Evolutionary conservation across 1,140 invertebrate genomes (phyloP).

Genomic region (Hylaeus anthracinus): DNA sequence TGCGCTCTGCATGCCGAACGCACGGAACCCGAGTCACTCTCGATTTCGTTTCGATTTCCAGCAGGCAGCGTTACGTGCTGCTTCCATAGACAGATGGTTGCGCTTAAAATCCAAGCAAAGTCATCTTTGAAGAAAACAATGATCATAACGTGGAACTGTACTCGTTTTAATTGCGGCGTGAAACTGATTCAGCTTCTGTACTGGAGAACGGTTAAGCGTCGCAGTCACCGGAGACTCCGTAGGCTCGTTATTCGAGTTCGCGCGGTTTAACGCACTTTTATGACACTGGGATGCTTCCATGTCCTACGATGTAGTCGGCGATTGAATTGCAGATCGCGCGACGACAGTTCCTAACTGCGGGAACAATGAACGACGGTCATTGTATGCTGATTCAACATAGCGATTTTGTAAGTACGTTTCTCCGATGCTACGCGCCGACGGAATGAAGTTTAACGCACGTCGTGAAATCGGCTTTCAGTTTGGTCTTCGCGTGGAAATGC

Average conservation of each 20-base stretch:
- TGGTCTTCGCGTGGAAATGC: background rate
- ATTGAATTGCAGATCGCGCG: constrained; percentile 66
- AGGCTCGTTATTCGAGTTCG: constrained; percentile 18
- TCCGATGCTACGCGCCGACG: constrained; percentile 33
- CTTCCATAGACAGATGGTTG: background rate
- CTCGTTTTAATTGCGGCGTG: no score
- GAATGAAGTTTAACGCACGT: constrained; percentile 47
- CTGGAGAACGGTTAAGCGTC: background rate
- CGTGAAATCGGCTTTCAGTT: constrained; percentile 1
- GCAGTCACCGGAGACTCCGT: background rate
- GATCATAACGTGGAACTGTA: no score
- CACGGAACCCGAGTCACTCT: constrained; percentile 47
- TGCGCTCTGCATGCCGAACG: constrained; percentile 51
- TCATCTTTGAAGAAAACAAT: no score
- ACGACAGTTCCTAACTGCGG: constrained; percentile 62
- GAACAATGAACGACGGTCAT: constrained; percentile 65
- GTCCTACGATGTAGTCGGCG: constrained; percentile 41
- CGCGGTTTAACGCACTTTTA: constrained; percentile 45
- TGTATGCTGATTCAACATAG: constrained; percentile 63
- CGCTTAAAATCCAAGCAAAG: no score
- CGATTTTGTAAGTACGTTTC: constrained; percentile 61
- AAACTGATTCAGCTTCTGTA: background rate
- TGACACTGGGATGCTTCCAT: constrained; percentile 51
- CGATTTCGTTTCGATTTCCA: constrained; percentile 59
- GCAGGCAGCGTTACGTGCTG: constrained; percentile 6